A percentile compares a stretch with the other conserved stretches of the same genome.
These are phyloP conservation scores for Spilogale gracilis DNA, from an alignment of 2,113 vertebrate genomes.

Conservation along the genomic window DNA sequence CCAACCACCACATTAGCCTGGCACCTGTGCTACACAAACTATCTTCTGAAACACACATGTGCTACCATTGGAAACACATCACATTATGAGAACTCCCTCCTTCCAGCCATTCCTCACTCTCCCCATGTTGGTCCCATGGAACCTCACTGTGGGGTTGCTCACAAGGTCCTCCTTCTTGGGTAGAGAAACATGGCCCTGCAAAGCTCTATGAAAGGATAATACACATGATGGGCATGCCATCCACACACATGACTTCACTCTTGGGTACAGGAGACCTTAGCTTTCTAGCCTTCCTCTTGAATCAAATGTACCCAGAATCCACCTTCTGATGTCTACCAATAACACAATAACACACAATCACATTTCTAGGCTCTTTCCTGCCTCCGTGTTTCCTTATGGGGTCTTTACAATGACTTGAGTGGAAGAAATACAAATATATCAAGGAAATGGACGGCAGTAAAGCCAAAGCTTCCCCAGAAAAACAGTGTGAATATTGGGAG, in stretches of 20 bases:
- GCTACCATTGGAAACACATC: neutral
- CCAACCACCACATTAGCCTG: neutral
- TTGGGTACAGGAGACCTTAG: rapidly evolving
- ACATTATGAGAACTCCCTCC: constrained; percentile 35
- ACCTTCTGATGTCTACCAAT: neutral
- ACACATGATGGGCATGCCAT: neutral
- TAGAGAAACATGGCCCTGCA: neutral
- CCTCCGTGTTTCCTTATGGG: neutral
- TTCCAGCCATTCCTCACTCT: constrained; percentile 43
- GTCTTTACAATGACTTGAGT: neutral
- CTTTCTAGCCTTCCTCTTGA: neutral
- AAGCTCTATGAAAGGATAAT: neutral
- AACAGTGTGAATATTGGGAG: constrained; percentile 50
- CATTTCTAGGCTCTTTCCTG: neutral
- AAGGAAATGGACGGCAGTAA: neutral
- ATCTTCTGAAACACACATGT: constrained; percentile 5
- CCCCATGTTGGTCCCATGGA: neutral
- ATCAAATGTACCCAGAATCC: neutral
- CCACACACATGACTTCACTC: neutral
- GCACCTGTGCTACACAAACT: neutral
- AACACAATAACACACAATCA: neutral
- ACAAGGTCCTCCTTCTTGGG: neutral
- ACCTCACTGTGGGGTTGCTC: neutral
- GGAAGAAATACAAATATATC: neutral
- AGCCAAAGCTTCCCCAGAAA: constrained; percentile 10